Evolutionary conservation across 2,113 vertebrate species (phyloP).

Genomic region (cat (Felis catus)): DNA sequence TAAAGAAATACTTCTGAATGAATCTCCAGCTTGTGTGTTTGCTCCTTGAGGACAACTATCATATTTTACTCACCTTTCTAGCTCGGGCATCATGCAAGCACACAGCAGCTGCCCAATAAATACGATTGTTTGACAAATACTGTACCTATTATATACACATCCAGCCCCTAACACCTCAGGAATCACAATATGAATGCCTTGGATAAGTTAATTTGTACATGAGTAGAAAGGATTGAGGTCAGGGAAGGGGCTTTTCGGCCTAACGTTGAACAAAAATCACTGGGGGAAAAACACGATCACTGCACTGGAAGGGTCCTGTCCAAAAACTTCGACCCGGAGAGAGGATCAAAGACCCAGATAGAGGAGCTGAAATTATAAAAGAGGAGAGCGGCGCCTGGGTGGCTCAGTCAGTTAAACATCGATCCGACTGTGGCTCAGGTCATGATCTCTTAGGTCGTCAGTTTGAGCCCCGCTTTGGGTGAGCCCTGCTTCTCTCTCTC

Average conservation of each 20-base stretch:
- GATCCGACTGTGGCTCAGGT: no score
- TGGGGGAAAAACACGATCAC: background rate
- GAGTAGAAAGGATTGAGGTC: background rate
- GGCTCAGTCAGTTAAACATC: no score
- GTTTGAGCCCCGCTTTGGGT: no score
- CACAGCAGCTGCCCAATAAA: background rate
- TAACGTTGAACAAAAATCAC: background rate
- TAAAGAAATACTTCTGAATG: background rate
- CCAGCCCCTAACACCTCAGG: background rate
- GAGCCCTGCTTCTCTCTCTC: no score
- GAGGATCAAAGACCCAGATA: no score
- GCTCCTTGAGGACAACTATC: background rate
- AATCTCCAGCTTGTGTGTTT: background rate
- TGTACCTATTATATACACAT: no score
- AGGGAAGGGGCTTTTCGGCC: background rate
- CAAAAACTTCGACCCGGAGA: background rate
- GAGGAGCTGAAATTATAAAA: no score
- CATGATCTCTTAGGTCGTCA: no score
- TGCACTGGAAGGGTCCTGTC: background rate
- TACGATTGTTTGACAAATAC: background rate
- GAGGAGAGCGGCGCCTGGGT: no score
- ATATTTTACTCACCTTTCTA: background rate
- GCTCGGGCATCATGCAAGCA: background rate
- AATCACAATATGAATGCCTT: background rate
- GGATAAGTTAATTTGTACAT: background rate